A percentile compares a stretch with the other conserved stretches of the same genome.
Evolutionary conservation across 2,888 invertebrate genomes (phyloP).

Genomic region (Molanna angustata): DNA sequence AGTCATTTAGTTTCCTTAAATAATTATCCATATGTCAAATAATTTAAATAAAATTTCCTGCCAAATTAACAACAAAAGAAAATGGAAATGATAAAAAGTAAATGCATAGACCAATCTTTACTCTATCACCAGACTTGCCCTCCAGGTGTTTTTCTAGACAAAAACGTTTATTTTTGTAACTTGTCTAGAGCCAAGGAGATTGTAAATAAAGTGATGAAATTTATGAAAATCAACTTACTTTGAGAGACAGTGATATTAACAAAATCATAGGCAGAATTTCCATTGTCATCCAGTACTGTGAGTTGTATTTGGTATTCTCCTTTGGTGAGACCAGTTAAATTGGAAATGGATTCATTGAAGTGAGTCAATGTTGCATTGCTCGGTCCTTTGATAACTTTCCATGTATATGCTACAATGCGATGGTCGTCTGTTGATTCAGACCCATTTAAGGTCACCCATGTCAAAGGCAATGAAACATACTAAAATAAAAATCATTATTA

Average conservation of each 20-base stretch:
- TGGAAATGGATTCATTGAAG: slow-evolving; percentile 65
- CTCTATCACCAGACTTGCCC: too few relatives aligned
- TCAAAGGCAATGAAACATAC: slow-evolving; percentile 82
- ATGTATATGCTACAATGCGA: slow-evolving; percentile 75
- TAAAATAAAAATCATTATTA: slow-evolving; percentile 38
- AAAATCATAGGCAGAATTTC: slow-evolving; percentile 71
- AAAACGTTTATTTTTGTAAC: too few relatives aligned
- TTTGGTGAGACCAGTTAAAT: slow-evolving; percentile 77
- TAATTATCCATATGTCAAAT: too few relatives aligned
- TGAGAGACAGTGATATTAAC: slow-evolving; percentile 79
- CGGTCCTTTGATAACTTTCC: slow-evolving; percentile 77
- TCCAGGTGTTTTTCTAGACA: too few relatives aligned
- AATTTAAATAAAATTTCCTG: too few relatives aligned
- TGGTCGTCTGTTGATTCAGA: slow-evolving; percentile 79
- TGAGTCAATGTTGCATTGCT: slow-evolving; percentile 55
- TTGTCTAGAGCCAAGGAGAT: too few relatives aligned
- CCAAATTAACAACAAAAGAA: too few relatives aligned
- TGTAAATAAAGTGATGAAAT: too few relatives aligned
- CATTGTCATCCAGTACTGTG: slow-evolving; percentile 81
- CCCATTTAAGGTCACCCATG: slow-evolving; percentile 78
- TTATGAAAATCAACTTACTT: slow-evolving; percentile 68
- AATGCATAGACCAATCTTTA: too few relatives aligned
- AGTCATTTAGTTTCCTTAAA: too few relatives aligned
- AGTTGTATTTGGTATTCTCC: slow-evolving; percentile 81
- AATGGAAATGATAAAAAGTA: too few relatives aligned